Percentiles rank a stretch among this genome's conserved stretches.
phyloP scores from a whole-genome alignment of 2,113 vertebrate species.

The Leucopsar rothschildi region DNA sequence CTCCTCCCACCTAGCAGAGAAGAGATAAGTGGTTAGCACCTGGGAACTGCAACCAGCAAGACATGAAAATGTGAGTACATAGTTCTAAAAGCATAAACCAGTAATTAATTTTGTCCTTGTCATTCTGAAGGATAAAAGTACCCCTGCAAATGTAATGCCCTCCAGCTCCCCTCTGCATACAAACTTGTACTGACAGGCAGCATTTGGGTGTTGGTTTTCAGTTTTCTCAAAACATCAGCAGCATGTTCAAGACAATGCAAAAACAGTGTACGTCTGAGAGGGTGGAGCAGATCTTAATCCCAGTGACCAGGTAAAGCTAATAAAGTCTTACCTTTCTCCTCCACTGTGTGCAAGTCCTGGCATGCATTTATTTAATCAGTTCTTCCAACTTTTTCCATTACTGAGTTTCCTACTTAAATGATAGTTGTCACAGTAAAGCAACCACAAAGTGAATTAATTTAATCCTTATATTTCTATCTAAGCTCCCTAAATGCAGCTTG shows the following conservation, averaged over 20 bases:
- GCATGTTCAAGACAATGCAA: neutral
- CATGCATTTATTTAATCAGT: neutral
- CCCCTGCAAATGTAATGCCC: too few relatives aligned
- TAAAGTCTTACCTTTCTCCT: neutral
- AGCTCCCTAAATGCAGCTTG: neutral
- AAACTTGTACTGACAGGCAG: neutral
- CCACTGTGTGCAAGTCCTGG: rapidly evolving
- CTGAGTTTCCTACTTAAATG: neutral
- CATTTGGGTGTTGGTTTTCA: neutral
- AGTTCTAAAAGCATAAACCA: neutral
- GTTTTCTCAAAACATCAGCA: neutral
- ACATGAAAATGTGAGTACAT: neutral
- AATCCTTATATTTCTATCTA: rapidly evolving
- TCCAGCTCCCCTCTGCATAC: neutral
- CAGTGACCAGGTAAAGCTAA: neutral
- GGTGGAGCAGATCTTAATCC: neutral
- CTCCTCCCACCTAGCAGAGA: neutral
- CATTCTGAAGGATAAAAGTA: neutral
- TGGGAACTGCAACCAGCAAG: neutral
- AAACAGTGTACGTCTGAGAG: neutral
- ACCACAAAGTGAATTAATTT: neutral
- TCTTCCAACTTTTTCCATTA: neutral
- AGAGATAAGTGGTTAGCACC: neutral
- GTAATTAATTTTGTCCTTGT: neutral
- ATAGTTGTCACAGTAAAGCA: neutral